A percentile compares a stretch with the other conserved stretches of the same genome.
Evolutionary conservation across 2,113 vertebrate genomes (phyloP).

Genomic region (Saccopteryx leptura): DNA sequence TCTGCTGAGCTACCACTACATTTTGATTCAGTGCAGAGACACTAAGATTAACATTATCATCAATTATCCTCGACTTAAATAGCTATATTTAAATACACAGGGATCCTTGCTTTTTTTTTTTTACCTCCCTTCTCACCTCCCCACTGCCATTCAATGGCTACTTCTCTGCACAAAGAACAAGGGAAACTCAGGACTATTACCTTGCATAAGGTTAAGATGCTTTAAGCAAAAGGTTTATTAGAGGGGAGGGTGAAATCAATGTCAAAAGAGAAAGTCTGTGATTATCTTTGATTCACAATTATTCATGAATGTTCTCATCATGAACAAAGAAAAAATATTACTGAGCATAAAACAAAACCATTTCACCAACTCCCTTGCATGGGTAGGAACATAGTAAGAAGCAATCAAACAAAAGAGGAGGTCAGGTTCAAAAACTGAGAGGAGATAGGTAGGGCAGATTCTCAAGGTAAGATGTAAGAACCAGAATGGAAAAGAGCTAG

Average conservation of each 20-base stretch:
- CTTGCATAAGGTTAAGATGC: neutral
- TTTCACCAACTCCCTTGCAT: conserved; percentile 34
- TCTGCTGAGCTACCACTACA: conserved; percentile 6
- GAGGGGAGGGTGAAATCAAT: neutral
- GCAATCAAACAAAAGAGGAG: neutral
- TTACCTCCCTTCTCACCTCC: neutral
- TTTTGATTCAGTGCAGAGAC: conserved; percentile 51
- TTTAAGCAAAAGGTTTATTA: conserved; percentile 22
- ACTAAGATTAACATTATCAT: conserved; percentile 50
- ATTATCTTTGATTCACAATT: neutral
- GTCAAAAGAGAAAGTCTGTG: neutral
- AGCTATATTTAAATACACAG: conserved; percentile 46
- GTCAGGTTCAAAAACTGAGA: neutral
- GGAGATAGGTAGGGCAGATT: neutral
- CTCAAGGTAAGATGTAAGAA: conserved; percentile 1
- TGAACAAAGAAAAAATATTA: neutral
- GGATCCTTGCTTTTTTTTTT: neutral
- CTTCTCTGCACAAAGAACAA: conserved; percentile 3
- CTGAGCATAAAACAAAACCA: conserved; percentile 21
- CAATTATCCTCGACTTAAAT: conserved; percentile 38
- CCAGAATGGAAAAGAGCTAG: neutral
- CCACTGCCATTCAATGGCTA: conserved; percentile 8
- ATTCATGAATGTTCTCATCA: conserved; percentile 39
- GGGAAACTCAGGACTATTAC: neutral
- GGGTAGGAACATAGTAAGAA: neutral